Evolutionary conservation across 2,888 invertebrate genomes (phyloP), one percentile per base, ranked within the genome.

Genomic region (Mayetiola destructor): DNA sequence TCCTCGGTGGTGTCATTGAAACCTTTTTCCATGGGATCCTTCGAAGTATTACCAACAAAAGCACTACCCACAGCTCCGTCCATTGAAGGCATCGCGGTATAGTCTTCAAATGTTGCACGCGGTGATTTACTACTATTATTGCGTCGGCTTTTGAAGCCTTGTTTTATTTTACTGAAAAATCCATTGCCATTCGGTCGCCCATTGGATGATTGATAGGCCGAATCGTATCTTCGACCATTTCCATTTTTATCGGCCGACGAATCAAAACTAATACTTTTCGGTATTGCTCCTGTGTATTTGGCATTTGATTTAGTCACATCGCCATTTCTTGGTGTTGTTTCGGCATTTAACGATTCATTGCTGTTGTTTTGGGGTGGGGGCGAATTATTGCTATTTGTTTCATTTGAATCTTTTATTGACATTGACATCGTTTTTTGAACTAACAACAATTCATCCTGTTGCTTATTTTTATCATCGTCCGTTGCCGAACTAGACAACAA

Each of bases 231-330:
- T 76, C 78, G 61, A 75, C 70, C 58, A 18, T 63, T 61, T 64
- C 84, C 84, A 2, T 81, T 80, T 63, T 88, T 84, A 66, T 89
- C 88, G 0, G 90, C 89, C 1, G 88, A 88, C 68, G 89, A 86
- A 71, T 92, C 91, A 65, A 91, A 91, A 68, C 88, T 90, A 64
- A 91, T 91, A 66, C 89, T 91, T 72, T 92, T 92, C 1, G 90
- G 89, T 65, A 92, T 91, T 1, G 90, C 88, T 1, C 90, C 90
- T 0, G 86, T 87, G 0, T 85, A 83, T 20, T 77, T 75, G 3
- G 69, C 72, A 0, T 76, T 74, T 62, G 77, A 78, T 14, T 60
- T 62, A 59, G 63, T 54, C 59, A 60, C 61, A 55, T 59, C 36
- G 58, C 29, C 56, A 59, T 20, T 48, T 54, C 55, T 40, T 37